phyloP scores from a whole-genome alignment of 2,797 vertebrate species.

The Avahi laniger region DNA sequence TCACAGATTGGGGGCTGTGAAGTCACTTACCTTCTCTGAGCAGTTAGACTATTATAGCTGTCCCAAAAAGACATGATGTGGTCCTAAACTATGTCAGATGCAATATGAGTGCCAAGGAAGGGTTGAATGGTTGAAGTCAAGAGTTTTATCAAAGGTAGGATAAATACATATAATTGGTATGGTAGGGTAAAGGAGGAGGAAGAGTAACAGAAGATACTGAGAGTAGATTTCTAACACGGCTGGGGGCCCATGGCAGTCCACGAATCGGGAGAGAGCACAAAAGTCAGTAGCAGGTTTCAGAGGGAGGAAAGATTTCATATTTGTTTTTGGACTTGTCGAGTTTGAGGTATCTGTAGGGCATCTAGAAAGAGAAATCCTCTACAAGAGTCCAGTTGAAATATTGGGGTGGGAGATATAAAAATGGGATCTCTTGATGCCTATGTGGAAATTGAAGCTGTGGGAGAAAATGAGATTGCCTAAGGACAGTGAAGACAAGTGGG shows the following conservation, averaged over 20 bases:
- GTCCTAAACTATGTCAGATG: not conserved
- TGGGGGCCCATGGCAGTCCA: not conserved
- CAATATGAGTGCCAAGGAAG: not conserved
- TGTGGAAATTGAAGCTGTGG: not conserved
- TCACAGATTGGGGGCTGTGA: not conserved
- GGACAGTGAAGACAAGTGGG: not conserved
- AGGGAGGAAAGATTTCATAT: not conserved
- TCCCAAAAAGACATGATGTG: not conserved
- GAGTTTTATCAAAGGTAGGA: not conserved
- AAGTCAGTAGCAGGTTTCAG: not conserved
- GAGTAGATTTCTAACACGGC: not conserved
- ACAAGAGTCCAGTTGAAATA: not conserved
- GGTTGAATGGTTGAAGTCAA: not conserved
- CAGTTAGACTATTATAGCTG: not conserved
- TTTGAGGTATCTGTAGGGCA: not conserved
- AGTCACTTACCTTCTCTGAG: not conserved
- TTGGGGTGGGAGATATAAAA: not conserved
- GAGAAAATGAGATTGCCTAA: not conserved
- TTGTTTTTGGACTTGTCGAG: not conserved
- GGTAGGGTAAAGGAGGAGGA: not conserved
- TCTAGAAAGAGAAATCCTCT: not conserved
- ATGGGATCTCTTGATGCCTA: accelerated
- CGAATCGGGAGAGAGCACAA: not conserved
- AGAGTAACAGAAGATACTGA: not conserved
- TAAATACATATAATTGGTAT: not conserved